A percentile compares a stretch with the other conserved stretches of the same genome.
These are phyloP conservation scores for Odontophorus gujanensis DNA, from an alignment of 2,113 vertebrate species.

Conservation along the genomic window DNA sequence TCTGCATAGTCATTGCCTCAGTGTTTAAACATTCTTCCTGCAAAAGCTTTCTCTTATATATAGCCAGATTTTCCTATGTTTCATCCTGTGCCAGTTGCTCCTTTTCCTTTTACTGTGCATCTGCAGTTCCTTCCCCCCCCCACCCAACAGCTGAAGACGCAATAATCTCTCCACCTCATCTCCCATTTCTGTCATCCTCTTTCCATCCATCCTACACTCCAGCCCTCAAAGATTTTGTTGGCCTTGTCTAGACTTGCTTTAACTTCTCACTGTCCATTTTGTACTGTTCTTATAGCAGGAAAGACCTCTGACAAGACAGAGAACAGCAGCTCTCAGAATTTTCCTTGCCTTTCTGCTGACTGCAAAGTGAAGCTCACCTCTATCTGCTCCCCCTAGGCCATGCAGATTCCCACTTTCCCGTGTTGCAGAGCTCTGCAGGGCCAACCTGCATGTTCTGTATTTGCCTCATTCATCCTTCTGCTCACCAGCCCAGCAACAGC, in stretches of 20 bases:
- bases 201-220: neutral
- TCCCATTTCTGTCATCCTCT: neutral
- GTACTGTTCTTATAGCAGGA: neutral
- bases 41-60: neutral
- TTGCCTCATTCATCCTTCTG: neutral
- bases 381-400: neutral
- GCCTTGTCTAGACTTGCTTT: neutral
- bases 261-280: neutral
- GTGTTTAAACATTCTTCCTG: neutral
- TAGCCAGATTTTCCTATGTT: neutral
- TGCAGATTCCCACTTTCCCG: neutral
- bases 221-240: neutral
- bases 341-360: neutral
- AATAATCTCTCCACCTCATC: neutral
- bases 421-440: neutral
- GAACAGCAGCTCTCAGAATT: neutral
- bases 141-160: neutral
- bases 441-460: too few species aligned
- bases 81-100: neutral
- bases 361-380: neutral
- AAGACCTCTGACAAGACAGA: neutral
- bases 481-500: neutral
- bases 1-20: neutral
- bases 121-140: neutral
- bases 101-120: neutral